A percentile compares a stretch with the other conserved stretches of the same genome.
Conservation (phyloP, 2,113 vertebrate genomes). For the Scytalopus superciliaris region DNA sequence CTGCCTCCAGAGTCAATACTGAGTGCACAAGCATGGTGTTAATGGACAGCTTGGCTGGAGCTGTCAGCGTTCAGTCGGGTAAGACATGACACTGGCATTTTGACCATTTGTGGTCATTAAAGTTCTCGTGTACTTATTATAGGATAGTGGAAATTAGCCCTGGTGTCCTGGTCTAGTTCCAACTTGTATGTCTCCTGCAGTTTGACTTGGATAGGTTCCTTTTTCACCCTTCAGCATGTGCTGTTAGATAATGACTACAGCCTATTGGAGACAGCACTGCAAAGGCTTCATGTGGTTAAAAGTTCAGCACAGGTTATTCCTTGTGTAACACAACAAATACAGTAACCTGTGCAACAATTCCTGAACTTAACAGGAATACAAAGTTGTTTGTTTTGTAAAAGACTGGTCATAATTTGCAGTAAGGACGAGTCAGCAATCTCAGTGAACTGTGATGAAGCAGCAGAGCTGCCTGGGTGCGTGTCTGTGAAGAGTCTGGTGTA, state of each 20-base stretch:
- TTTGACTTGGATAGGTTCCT: background rate
- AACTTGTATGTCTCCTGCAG: background rate
- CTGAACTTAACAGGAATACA: background rate
- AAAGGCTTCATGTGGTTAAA: background rate
- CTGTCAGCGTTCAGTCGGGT: background rate
- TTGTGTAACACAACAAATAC: background rate
- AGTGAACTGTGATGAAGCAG: background rate
- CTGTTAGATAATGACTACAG: background rate
- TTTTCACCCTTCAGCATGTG: background rate
- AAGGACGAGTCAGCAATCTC: background rate
- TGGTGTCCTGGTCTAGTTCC: slow-evolving; percentile 8
- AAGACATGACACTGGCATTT: background rate
- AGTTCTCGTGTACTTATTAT: background rate
- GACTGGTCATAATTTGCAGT: background rate
- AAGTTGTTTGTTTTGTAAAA: background rate
- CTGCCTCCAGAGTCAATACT: background rate
- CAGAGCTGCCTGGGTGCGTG: background rate
- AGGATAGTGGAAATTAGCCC: background rate
- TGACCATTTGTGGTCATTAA: slow-evolving; percentile 32
- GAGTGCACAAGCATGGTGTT: background rate
- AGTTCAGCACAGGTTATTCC: background rate
- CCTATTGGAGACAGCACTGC: background rate
- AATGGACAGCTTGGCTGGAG: background rate
- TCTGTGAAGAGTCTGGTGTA: background rate
- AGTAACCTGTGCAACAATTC: background rate